Percentiles rank a stretch among this genome's conserved stretches.
Conservation (phyloP, 2,797 vertebrate species). For the Danio aesculapii region DNA sequence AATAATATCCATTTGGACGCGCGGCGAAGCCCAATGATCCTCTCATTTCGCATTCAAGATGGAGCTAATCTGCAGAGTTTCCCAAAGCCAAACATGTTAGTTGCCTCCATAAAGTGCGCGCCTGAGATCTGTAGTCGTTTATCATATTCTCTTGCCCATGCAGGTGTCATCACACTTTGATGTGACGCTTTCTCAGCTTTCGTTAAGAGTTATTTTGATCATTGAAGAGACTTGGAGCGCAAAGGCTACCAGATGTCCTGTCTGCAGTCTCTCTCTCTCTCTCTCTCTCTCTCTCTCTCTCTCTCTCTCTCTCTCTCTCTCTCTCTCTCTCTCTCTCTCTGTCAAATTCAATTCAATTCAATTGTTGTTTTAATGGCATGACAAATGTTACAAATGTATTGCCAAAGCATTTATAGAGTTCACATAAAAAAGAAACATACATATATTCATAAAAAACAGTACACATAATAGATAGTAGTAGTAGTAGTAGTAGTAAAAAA, state of each 20-base stretch:
- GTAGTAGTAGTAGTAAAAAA: no score
- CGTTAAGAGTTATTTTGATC: slow-evolving; percentile 23
- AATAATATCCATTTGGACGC: slow-evolving; percentile 17
- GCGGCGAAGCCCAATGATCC: neutral
- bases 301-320: slow-evolving; percentile 56
- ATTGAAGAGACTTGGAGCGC: slow-evolving; percentile 31
- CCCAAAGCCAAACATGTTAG: slow-evolving; percentile 23
- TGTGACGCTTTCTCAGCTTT: slow-evolving; percentile 24
- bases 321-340: slow-evolving; percentile 37
- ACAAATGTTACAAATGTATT: no score
- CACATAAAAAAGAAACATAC: no score
- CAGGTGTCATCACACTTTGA: slow-evolving; percentile 4
- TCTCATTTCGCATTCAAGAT: slow-evolving; percentile 45
- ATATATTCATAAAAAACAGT: no score
- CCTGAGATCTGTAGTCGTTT: neutral
- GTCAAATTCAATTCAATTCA: no score
- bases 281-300: slow-evolving; percentile 41
- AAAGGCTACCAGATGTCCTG: slow-evolving; percentile 21
- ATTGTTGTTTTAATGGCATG: no score
- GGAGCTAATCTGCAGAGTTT: slow-evolving; percentile 51
- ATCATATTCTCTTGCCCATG: neutral
- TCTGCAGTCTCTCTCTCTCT: slow-evolving; percentile 38
- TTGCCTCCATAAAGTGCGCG: slow-evolving; percentile 28
- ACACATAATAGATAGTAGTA: no score
- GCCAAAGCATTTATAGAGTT: no score